Conservation (phyloP, 1,140 invertebrate genomes). For the Hylaeus volcanicus region DNA sequence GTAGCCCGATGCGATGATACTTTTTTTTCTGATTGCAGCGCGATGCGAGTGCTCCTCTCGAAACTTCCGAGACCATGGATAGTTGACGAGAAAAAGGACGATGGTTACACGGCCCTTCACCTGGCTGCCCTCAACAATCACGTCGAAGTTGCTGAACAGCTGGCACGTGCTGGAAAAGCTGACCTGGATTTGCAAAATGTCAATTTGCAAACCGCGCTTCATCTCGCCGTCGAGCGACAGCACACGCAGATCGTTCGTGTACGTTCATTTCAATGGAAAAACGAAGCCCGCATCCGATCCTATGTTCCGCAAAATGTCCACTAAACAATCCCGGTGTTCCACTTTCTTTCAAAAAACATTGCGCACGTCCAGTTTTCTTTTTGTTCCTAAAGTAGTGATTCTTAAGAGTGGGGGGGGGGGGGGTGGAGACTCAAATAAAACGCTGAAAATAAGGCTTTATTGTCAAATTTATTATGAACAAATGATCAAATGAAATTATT, state of each 20-base stretch:
- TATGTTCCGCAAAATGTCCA: constrained; percentile 8
- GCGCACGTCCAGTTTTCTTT: background rate
- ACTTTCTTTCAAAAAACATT: constrained; percentile 16
- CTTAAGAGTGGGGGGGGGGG: too few species aligned
- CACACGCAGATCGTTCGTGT: constrained; percentile 96
- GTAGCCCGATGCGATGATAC: background rate
- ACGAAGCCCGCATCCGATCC: constrained; percentile 4
- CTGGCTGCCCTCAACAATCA: constrained; percentile 98
- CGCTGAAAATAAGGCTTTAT: too few species aligned
- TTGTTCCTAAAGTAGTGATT: too few species aligned
- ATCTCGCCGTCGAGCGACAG: constrained; percentile 96
- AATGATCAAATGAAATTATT: too few species aligned
- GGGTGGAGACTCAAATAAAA: too few species aligned
- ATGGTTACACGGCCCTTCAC: constrained; percentile 98
- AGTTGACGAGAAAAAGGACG: constrained; percentile 98
- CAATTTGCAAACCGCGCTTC: constrained; percentile 97
- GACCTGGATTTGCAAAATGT: constrained; percentile 97
- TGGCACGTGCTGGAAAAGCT: constrained; percentile 92
- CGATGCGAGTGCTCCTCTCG: constrained; percentile 95
- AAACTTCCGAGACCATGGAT: constrained; percentile 97
- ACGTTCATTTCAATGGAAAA: constrained; percentile 61
- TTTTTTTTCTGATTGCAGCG: constrained; percentile 82
- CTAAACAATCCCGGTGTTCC: background rate
- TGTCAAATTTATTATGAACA: too few species aligned
- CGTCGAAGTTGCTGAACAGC: constrained; percentile 96